Percentiles rank a stretch among this genome's conserved stretches.
phyloP scores from a whole-genome alignment of 1,140 invertebrate genomes.

The Adoxophyes honmai region DNA sequence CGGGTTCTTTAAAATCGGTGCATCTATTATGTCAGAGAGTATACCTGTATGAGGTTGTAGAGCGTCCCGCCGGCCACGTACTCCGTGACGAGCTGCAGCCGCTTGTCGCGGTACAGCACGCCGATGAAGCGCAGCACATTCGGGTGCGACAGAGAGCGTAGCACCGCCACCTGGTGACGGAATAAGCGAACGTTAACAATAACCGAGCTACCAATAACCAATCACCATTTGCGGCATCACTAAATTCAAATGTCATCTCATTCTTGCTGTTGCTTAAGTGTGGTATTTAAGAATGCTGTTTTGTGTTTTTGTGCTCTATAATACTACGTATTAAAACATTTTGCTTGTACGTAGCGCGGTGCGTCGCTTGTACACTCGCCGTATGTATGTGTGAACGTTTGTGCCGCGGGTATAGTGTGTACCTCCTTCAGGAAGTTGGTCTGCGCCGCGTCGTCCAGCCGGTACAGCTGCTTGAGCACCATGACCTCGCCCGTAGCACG shows the following conservation, averaged over 20 bases:
- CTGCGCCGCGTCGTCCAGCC: conserved; percentile 95
- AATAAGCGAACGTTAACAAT: conserved; percentile 4
- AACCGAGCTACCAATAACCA: too few species aligned
- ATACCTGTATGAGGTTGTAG: conserved; percentile 80
- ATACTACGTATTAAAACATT: too few species aligned
- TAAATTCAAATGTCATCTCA: too few species aligned
- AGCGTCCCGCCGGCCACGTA: conserved; percentile 94
- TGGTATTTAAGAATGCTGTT: too few species aligned
- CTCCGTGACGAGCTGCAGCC: conserved; percentile 94
- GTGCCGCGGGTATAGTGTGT: conserved; percentile 15
- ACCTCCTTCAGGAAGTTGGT: conserved; percentile 96
- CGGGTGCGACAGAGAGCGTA: conserved; percentile 91
- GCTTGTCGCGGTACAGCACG: conserved; percentile 94
- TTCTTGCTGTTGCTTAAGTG: too few species aligned
- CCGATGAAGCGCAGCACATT: conserved; percentile 96
- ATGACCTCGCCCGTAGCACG: conserved; percentile 93
- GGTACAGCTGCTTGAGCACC: conserved; percentile 96
- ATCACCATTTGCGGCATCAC: too few species aligned
- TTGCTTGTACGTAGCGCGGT: too few species aligned
- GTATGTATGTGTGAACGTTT: too few species aligned
- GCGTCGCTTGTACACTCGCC: too few species aligned
- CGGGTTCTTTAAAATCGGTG: too few species aligned
- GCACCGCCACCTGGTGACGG: conserved; percentile 85
- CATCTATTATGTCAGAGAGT: too few species aligned
- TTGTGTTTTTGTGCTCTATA: too few species aligned